Base-by-base conservation (phyloP, 1,140 invertebrate genomes). In the Saccostrea glomerata region DNA sequence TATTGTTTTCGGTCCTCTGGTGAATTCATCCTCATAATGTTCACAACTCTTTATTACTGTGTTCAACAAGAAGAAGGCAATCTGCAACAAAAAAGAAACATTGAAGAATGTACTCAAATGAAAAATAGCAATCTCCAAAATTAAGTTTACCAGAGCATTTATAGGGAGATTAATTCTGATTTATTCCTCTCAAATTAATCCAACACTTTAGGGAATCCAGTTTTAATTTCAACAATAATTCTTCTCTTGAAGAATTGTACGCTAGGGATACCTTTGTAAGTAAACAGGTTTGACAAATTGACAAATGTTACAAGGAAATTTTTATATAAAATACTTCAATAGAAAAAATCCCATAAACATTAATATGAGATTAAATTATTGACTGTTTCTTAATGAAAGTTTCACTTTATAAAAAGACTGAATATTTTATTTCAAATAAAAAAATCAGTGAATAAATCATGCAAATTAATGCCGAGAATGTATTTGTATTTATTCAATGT, bases 131-230 rank as follows among this genome's bases (percentile, higher is more conserved):
- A 77, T 77, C 70, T 77, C 70, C 25, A 77, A 77, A 77, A 77
- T 77, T 77, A 77, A 77, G 30, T 77, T 77, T 77, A 77, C 70
- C 25, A 77, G 70, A 77, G 70, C 70, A 77, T 77, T 77, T 77
- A 20, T 77, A 77, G 70, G 25, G 30, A 25, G 70, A 77, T 77
- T 77, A 77, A 77, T 77, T 77, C 23, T 77, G 70, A 77, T 77
- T 77, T 77, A 77, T 77, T 77, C 17, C 70, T 77, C 70, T 77
- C 70, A 77, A 77, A 77, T 77, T 77, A 77, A 77, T 77, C 25
- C 70, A 30, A 77, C 70, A 77, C 70, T 77, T 77, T 77, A 30
- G 70, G 70, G 70, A 77, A 40, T 77, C 25, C 30, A 77, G 23
- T 25, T 77, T 77, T 77, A 77, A 77, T 77, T 77, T 77, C 70